These are phyloP conservation scores for Tapera naevia DNA, from an alignment of 2,797 vertebrate genomes.

Conservation along the genomic window DNA sequence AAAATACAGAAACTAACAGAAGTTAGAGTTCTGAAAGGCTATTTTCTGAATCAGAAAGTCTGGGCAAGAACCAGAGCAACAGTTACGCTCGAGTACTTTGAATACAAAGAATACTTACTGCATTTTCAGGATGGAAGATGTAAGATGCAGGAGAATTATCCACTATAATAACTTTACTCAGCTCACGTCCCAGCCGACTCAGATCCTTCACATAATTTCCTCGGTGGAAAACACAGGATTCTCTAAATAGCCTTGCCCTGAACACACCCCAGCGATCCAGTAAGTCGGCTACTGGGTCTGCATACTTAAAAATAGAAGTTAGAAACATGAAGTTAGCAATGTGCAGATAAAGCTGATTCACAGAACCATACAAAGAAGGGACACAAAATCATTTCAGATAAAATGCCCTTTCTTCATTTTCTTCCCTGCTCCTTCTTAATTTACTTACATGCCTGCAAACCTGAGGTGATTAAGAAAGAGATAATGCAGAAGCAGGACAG, in stretches of 20 bases:
- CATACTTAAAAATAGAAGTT: conserved; percentile 81
- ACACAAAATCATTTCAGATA: not conserved
- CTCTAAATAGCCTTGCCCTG: conserved; percentile 93
- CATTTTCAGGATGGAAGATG: conserved; percentile 98
- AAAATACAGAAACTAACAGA: not conserved
- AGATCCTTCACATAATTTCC: conserved; percentile 99
- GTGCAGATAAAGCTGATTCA: not conserved
- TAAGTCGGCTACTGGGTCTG: conserved; percentile 96
- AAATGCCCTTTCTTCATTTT: not conserved
- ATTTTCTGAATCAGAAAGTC: not conserved
- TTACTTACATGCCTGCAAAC: not conserved
- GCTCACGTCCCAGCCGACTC: conserved; percentile 93
- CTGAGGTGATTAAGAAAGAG: not conserved
- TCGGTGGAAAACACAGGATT: conserved; percentile 98
- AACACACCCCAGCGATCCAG: conserved; percentile 97
- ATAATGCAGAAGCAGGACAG: not conserved
- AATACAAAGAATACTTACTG: conserved; percentile 81
- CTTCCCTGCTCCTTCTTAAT: conserved; percentile 5
- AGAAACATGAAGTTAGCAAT: not conserved
- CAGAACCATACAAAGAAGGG: not conserved
- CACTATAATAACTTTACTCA: conserved; percentile 95
- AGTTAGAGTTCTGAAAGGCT: not conserved
- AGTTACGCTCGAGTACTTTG: fast-evolving
- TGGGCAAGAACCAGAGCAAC: not conserved
- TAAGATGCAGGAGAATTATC: conserved; percentile 99